Evolutionary conservation across 2,888 invertebrate genomes (phyloP).

Genomic region (Ommatoiulus sabulosus): DNA sequence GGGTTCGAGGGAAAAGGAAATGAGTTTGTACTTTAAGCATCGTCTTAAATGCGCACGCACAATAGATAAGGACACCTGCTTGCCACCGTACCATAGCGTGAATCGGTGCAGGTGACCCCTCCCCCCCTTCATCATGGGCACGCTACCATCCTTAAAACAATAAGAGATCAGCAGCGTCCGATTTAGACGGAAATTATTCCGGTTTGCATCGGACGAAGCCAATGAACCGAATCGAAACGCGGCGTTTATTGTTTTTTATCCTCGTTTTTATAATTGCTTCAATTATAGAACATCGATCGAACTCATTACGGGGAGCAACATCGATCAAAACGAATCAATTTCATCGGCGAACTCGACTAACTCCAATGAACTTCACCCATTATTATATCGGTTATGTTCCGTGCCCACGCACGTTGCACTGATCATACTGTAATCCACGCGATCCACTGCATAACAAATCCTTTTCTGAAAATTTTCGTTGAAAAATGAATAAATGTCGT

Average conservation of each 20-base stretch:
- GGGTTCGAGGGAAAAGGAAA: neutral
- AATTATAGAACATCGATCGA: neutral
- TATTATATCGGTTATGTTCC: no score
- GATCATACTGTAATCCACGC: no score
- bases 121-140: neutral
- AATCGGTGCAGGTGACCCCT: conserved; percentile 24
- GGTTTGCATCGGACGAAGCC: neutral
- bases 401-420: no score
- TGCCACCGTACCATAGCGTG: neutral
- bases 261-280: neutral
- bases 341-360: no score
- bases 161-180: no score
- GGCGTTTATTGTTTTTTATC: neutral
- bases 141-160: neutral
- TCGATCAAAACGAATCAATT: neutral
- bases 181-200: neutral
- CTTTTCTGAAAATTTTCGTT: no score
- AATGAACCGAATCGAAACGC: neutral
- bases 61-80: neutral
- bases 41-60: conserved; percentile 26
- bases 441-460: no score
- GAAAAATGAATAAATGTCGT: no score
- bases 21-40: neutral
- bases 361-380: no score
- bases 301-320: neutral